Evolutionary conservation across 2,888 invertebrate genomes (phyloP).

Genomic region (Sarcophaga subvicina): DNA sequence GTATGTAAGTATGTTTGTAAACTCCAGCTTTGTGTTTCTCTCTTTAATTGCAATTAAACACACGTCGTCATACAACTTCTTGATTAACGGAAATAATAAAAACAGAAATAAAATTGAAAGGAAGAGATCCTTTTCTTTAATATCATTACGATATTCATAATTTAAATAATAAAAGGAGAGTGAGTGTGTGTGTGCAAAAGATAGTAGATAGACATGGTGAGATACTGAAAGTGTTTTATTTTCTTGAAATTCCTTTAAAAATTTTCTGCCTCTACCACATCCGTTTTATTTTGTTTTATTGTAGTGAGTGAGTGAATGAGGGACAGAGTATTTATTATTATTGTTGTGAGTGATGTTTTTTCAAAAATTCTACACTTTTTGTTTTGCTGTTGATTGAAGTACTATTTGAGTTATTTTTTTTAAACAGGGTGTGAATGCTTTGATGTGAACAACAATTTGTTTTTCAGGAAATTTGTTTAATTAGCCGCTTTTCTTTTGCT

Average conservation of each 20-base stretch:
- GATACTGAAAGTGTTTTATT: neutral
- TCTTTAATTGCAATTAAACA: conserved; percentile 7
- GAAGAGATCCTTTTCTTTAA: conserved; percentile 45
- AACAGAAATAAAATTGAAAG: conserved; percentile 7
- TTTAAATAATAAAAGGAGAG: neutral
- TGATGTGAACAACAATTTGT: too few relatives aligned
- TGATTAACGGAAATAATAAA: conserved; percentile 2
- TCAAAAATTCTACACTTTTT: too few relatives aligned
- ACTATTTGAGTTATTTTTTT: too few relatives aligned
- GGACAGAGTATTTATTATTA: too few relatives aligned
- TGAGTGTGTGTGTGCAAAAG: neutral
- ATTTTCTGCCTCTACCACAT: neutral
- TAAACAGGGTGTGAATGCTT: too few relatives aligned
- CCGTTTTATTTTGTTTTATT: too few relatives aligned
- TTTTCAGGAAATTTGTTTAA: too few relatives aligned
- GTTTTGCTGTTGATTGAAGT: too few relatives aligned
- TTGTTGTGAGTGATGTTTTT: too few relatives aligned
- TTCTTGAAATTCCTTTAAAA: neutral
- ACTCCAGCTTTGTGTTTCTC: neutral
- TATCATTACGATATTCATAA: conserved; percentile 40
- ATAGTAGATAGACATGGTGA: neutral
- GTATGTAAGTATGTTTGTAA: too few relatives aligned
- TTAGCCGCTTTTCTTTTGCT: too few relatives aligned
- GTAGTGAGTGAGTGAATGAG: too few relatives aligned
- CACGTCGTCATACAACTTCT: neutral